phyloP scores from a whole-genome alignment of 2,797 vertebrate genomes.

The Hydrophis major region DNA sequence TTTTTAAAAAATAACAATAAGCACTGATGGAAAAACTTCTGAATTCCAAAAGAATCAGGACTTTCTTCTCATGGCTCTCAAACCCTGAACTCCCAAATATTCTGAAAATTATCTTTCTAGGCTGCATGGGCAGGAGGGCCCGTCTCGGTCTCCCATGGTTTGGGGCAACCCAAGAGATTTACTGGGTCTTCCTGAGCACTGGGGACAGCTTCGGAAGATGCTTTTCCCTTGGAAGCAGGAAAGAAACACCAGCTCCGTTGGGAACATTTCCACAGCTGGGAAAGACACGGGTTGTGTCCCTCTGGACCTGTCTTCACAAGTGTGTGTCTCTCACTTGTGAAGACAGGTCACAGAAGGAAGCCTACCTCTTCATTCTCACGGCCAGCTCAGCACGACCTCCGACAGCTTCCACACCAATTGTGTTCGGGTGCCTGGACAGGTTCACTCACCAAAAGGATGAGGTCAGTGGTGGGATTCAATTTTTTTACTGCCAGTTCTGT shows the following conservation, averaged over 20 bases:
- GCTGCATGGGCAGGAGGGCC: no score
- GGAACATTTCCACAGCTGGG: neutral
- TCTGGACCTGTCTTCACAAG: neutral
- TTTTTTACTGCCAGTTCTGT: no score
- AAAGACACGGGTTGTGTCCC: neutral
- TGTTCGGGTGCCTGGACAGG: accelerated
- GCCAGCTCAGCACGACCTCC: neutral
- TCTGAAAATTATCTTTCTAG: neutral
- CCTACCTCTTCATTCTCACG: neutral
- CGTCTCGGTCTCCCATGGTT: neutral
- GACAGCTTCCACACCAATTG: neutral
- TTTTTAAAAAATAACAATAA: neutral
- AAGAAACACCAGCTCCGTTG: neutral
- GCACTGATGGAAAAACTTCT: neutral
- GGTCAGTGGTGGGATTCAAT: no score
- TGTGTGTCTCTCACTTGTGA: no score
- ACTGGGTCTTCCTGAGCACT: neutral
- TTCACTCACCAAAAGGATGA: neutral
- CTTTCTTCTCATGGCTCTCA: neutral
- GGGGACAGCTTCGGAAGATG: neutral
- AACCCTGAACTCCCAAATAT: neutral
- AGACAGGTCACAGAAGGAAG: neutral
- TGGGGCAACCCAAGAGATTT: neutral
- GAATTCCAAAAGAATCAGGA: neutral
- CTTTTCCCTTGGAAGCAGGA: neutral